phyloP scores from a whole-genome alignment of 2,888 invertebrate species.

The Scaptomyza parva region DNA sequence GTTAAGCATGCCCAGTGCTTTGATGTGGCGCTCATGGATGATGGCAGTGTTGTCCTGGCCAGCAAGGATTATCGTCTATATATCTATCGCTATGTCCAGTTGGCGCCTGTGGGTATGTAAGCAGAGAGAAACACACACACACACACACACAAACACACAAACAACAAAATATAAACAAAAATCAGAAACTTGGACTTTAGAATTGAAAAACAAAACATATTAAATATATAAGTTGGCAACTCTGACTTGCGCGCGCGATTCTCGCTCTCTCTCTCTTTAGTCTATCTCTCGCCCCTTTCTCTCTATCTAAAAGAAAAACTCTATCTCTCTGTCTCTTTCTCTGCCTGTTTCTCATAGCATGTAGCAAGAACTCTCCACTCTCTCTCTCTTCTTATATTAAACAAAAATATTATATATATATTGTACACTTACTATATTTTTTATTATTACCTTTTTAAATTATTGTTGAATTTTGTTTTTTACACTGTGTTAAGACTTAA shows the following conservation, averaged over 20 bases:
- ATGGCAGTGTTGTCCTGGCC: constrained; percentile 98
- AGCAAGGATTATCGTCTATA: constrained; percentile 99
- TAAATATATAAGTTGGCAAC: constrained; percentile 27
- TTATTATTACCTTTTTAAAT: constrained; percentile 76
- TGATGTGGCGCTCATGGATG: constrained; percentile 99
- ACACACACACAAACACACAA: background rate
- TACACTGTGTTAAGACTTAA: constrained; percentile 58
- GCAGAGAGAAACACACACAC: constrained; percentile 31
- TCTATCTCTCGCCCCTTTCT: constrained; percentile 10
- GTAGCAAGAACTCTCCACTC: constrained; percentile 34
- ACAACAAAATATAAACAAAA: constrained; percentile 1
- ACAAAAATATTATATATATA: constrained; percentile 24
- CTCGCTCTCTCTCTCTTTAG: constrained; percentile 9
- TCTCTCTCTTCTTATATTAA: constrained; percentile 29
- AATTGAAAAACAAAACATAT: background rate
- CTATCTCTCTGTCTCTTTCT: constrained; percentile 16
- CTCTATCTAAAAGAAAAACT: constrained; percentile 13
- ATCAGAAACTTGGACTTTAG: constrained; percentile 7
- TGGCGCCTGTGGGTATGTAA: constrained; percentile 90
- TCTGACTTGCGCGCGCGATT: constrained; percentile 46
- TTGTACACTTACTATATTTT: constrained; percentile 50
- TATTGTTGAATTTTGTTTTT: constrained; percentile 82
- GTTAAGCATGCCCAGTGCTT: constrained; percentile 99
- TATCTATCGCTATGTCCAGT: constrained; percentile 99
- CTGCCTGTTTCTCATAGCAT: constrained; percentile 28